Evolutionary conservation across 92 coral and sea anemone genomes (phyloP).

Genomic region (Heteractis magnifica): DNA sequence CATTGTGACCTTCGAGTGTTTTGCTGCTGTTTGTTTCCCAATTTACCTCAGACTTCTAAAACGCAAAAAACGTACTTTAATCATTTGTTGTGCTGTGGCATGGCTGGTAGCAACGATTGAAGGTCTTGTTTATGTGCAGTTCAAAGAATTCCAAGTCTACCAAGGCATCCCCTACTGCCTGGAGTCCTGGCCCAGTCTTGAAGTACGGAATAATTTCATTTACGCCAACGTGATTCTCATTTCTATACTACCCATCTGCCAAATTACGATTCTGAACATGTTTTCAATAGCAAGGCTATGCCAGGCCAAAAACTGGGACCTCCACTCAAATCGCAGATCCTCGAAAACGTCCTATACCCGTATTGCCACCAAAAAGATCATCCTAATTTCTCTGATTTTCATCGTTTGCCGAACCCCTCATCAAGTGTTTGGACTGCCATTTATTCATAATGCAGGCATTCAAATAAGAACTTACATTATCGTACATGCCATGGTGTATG

Average conservation of each 20-base stretch:
- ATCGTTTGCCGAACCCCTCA: slow-evolving; percentile 22
- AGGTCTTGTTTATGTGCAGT: slow-evolving; percentile 26
- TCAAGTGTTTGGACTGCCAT: neutral
- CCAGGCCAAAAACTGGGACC: neutral
- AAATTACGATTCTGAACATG: slow-evolving; percentile 32
- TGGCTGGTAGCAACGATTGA: slow-evolving; percentile 48
- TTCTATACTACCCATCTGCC: slow-evolving; percentile 22
- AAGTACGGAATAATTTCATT: slow-evolving; percentile 5
- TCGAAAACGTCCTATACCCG: slow-evolving; percentile 6
- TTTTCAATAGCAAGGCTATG: slow-evolving; percentile 13
- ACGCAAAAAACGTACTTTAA: slow-evolving; percentile 17
- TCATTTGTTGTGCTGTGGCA: slow-evolving; percentile 35
- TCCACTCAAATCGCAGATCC: slow-evolving; percentile 6
- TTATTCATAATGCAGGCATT: neutral
- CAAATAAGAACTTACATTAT: neutral
- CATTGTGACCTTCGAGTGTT: slow-evolving; percentile 68
- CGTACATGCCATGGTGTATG: neutral
- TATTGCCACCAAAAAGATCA: slow-evolving; percentile 24
- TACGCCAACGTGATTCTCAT: slow-evolving; percentile 14
- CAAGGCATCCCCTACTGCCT: slow-evolving; percentile 40
- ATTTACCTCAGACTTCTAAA: slow-evolving; percentile 58
- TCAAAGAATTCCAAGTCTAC: neutral
- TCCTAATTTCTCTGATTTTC: slow-evolving; percentile 28
- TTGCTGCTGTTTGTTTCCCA: slow-evolving; percentile 77
- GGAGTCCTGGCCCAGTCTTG: slow-evolving; percentile 38